Evolutionary conservation across 2,113 vertebrate genomes (phyloP).

Genomic region (Axis porcinus): DNA sequence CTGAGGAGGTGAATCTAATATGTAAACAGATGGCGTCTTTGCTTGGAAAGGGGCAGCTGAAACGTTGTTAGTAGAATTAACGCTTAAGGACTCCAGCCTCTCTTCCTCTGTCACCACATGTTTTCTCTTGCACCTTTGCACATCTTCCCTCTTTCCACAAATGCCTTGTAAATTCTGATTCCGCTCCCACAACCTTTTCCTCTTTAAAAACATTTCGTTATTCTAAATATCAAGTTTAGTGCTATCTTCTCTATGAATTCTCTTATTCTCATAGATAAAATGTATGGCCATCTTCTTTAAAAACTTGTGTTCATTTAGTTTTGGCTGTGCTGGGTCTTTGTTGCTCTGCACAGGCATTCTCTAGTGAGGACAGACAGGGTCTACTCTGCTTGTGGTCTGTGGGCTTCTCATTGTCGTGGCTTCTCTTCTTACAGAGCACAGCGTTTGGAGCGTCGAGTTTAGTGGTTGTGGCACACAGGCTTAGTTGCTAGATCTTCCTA

Average conservation of each 20-base stretch:
- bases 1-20: background rate
- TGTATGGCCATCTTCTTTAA: background rate
- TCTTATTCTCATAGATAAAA: background rate
- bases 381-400: background rate
- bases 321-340: background rate
- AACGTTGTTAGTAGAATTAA: background rate
- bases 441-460: background rate
- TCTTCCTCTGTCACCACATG: background rate
- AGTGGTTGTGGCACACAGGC: background rate
- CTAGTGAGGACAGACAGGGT: background rate
- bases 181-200: background rate
- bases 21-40: background rate
- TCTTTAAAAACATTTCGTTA: background rate
- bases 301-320: background rate
- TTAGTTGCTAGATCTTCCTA: background rate
- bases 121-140: background rate
- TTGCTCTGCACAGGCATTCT: background rate
- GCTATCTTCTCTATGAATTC: background rate
- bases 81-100: too few species aligned
- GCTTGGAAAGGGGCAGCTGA: background rate
- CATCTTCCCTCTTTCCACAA: background rate
- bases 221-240: background rate
- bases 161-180: background rate
- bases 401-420: background rate
- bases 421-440: background rate